These are phyloP conservation scores for Lamellibrachia satsuma DNA, from an alignment of 2,888 invertebrate species.

Conservation along the genomic window DNA sequence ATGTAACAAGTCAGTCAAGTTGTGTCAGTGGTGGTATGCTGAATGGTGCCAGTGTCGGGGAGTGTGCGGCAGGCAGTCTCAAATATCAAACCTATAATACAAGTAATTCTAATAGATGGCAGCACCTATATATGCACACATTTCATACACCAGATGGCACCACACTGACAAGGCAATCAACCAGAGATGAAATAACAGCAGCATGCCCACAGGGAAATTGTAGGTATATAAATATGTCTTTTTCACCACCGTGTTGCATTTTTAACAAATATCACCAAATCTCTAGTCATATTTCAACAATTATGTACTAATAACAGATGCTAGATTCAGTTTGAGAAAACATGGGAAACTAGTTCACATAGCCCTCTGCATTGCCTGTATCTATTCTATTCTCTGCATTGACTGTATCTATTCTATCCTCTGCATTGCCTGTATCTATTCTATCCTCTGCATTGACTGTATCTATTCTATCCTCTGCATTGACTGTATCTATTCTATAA, in stretches of 20 bases:
- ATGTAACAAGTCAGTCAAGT: too few relatives aligned
- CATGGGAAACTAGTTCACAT: not conserved
- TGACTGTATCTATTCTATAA: too few relatives aligned
- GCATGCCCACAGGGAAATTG: not conserved
- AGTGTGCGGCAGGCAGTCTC: not conserved
- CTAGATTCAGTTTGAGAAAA: not conserved
- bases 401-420: too few relatives aligned
- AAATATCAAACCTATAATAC: not conserved
- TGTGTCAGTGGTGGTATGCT: too few relatives aligned
- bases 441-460: too few relatives aligned
- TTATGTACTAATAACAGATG: not conserved
- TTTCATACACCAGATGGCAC: conserved; percentile 6
- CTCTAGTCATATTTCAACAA: not conserved
- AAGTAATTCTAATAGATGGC: not conserved
- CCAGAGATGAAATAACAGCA: not conserved
- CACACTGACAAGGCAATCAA: not conserved
- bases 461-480: too few relatives aligned
- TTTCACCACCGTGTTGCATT: not conserved
- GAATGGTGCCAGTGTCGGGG: too few relatives aligned
- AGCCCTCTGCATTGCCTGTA: too few relatives aligned
- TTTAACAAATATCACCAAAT: not conserved
- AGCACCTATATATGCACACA: not conserved
- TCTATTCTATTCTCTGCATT: too few relatives aligned
- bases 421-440: too few relatives aligned
- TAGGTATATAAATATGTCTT: not conserved